phyloP scores from a whole-genome alignment of 2,113 vertebrate genomes.

The Cisticola juncidis region DNA sequence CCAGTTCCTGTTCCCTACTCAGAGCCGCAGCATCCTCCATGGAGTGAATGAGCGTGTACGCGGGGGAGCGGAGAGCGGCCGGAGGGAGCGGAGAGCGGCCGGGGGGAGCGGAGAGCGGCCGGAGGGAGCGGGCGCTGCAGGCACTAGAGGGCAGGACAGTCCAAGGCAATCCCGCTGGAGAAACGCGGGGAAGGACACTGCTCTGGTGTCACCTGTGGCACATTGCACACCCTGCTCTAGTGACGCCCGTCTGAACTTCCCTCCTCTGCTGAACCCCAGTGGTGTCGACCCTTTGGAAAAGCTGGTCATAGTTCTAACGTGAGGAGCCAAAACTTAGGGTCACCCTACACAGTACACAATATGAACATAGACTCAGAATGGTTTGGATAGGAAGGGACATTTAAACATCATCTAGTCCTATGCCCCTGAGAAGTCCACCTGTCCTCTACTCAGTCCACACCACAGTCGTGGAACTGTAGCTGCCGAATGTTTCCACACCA shows the following conservation, averaged over 20 bases:
- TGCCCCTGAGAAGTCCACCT: background rate
- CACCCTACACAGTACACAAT: too few species aligned
- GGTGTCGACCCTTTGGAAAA: background rate
- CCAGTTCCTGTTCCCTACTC: background rate
- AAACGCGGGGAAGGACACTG: background rate
- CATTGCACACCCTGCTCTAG: background rate
- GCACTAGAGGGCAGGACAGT: background rate
- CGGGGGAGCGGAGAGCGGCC: too few species aligned
- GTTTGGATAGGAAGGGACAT: background rate
- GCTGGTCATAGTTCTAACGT: background rate
- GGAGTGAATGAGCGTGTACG: background rate
- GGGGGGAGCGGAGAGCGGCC: fast-evolving
- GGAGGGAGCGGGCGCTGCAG: background rate
- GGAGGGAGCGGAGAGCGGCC: background rate
- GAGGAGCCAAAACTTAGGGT: background rate
- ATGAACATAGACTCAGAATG: background rate
- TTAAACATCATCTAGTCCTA: background rate
- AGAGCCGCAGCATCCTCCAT: background rate
- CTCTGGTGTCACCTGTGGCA: background rate
- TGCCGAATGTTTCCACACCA: fast-evolving
- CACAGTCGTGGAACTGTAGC: background rate
- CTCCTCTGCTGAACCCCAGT: background rate
- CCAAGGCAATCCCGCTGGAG: background rate
- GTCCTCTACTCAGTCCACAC: background rate
- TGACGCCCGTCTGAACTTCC: fast-evolving